Evolutionary conservation across 2,797 vertebrate species (phyloP).

Genomic region (Protosalanx chinensis): DNA sequence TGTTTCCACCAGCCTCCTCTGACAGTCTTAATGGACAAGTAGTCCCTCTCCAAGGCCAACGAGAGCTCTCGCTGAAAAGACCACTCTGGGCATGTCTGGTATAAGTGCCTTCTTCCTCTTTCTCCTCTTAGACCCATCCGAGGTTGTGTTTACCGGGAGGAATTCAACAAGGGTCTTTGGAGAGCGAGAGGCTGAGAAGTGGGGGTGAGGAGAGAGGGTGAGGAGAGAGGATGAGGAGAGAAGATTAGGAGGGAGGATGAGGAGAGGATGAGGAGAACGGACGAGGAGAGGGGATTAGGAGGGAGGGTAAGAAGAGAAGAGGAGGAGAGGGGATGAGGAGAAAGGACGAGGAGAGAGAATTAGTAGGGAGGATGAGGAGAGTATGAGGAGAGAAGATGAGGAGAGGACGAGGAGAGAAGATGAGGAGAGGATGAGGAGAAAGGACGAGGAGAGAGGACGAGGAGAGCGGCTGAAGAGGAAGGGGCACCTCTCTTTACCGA

Average conservation of each 20-base stretch:
- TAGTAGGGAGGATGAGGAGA: not conserved
- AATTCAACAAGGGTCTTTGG: constrained; percentile 40
- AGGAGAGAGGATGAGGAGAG: not conserved
- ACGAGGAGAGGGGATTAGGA: no score
- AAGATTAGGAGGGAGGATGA: not conserved
- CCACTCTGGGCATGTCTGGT: constrained; percentile 55
- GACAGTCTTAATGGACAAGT: constrained; percentile 70
- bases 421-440: no score
- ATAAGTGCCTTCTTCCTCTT: constrained; percentile 40
- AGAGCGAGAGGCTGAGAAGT: not conserved
- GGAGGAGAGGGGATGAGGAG: not conserved
- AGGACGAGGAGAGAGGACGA: no score
- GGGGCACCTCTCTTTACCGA: not conserved
- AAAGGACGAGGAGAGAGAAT: not conserved
- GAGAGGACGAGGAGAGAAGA: no score
- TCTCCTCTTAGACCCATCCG: constrained; percentile 16
- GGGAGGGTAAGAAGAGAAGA: not conserved
- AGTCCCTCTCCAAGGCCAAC: constrained; percentile 50
- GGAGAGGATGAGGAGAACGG: not conserved
- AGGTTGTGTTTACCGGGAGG: constrained; percentile 47
- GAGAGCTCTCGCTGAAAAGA: constrained; percentile 59
- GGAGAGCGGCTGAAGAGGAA: no score
- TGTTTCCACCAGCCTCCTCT: constrained; percentile 61
- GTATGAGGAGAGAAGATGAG: not conserved
- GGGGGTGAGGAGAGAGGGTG: not conserved